Evolutionary conservation across 2,888 invertebrate species (phyloP), one percentile per base, ranked within the genome.

Genomic region (Synergus laeviventris): DNA sequence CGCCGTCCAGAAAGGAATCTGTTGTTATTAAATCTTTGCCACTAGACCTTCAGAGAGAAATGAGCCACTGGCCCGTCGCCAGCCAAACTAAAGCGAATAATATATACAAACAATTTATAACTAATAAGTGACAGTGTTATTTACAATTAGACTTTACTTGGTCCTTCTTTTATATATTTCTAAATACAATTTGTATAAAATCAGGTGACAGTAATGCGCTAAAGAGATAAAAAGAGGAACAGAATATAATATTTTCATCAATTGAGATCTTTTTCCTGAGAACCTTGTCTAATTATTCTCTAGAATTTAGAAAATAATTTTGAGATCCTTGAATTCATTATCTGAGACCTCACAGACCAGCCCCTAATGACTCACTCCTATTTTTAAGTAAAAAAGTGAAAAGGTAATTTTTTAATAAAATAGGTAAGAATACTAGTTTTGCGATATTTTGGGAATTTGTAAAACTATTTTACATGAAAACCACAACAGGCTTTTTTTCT

Each of bases 21-120:
- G 92, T 93, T 84, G 94, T 95, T 70, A 95, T 96, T 86, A 93
- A 93, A 82, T 94, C 95, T 81, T 91, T 96, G 82, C 96, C 96
- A 0, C 91, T 92, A 39, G 94, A 95, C 73, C 92, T 96, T 89
- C 95, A 95, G 88, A 93, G 94, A 84, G 96, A 96, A 89, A 91
- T 96, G 5, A 84, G 85, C 16, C 86, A 86, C 79, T 90, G 90
- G 90, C 87, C 89, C 24, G 84, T 88, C 38, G 82, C 82, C n/a
- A 87, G 86, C 79, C 88, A 88, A 85, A 88, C 89, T 77, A 90
- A 89, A 87, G 86, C 90, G 83, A 90, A 90, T 84, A 88, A 90
- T 87, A 86, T 90, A 87, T 86, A 88, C 81, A 89, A 90, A 86
- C 90, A 87, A 76, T 89, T 90, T 81, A 90, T 90, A 89, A 87